Conservation (phyloP, 2,888 invertebrate species). For the Oxyteleia sp. region DNA sequence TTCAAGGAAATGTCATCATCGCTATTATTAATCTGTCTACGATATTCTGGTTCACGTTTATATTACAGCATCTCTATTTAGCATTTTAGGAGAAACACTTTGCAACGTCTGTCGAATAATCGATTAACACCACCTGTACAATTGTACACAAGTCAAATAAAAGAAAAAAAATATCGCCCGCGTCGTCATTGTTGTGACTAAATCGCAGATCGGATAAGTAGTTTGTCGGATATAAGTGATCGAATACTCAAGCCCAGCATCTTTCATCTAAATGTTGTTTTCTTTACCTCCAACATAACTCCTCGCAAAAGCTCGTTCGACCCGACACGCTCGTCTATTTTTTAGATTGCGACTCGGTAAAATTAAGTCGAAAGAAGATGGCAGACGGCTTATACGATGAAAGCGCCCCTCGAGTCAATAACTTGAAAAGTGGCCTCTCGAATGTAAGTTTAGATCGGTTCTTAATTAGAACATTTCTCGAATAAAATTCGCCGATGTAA, state of each 20-base stretch:
- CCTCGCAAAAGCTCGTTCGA: constrained; percentile 36
- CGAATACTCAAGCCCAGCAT: constrained; percentile 32
- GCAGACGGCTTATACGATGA: constrained; percentile 35
- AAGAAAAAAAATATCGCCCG: constrained; percentile 27
- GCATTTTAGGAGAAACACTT: too few species aligned
- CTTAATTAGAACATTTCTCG: constrained; percentile 15
- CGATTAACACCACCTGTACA: constrained; percentile 11
- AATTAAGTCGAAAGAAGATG: constrained; percentile 78
- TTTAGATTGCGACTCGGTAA: constrained; percentile 80
- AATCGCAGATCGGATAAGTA: constrained; percentile 45
- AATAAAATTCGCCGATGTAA: neutral
- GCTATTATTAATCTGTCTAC: too few species aligned
- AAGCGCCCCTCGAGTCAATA: constrained; percentile 72
- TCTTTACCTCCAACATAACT: constrained; percentile 36
- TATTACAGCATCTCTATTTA: too few species aligned
- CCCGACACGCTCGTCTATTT: constrained; percentile 75
- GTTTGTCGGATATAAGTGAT: constrained; percentile 34
- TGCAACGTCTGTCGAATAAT: neutral
- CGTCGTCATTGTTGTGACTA: constrained; percentile 74
- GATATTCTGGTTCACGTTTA: too few species aligned
- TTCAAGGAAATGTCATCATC: too few species aligned
- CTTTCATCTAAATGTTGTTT: constrained; percentile 47
- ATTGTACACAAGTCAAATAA: constrained; percentile 7
- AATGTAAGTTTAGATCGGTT: constrained; percentile 23
- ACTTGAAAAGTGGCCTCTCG: constrained; percentile 65